Evolutionary conservation across 2,797 vertebrate genomes (phyloP).

Genomic region (Diceros bicornis): DNA sequence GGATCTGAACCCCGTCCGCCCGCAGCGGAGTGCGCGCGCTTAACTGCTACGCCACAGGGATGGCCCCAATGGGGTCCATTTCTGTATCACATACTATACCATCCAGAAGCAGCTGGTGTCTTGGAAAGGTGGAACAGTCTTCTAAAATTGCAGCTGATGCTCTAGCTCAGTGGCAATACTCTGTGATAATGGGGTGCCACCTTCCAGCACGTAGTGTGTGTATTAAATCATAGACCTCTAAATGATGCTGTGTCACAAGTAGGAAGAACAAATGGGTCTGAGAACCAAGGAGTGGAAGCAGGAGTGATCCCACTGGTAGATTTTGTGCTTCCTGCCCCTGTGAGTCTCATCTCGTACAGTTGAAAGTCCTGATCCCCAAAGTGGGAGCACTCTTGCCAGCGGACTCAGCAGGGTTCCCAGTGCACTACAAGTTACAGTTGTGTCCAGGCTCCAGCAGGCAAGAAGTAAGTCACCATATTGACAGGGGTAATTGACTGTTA

Average conservation of each 20-base stretch:
- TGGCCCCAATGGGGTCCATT: neutral
- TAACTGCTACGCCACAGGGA: no score
- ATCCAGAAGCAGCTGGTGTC: neutral
- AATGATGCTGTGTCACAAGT: neutral
- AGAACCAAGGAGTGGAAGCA: neutral
- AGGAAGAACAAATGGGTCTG: constrained; percentile 19
- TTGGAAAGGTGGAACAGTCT: neutral
- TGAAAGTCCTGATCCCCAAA: neutral
- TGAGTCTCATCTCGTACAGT: neutral
- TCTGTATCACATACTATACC: neutral
- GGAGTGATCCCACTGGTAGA: neutral
- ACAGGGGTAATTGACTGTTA: neutral
- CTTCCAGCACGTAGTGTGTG: neutral
- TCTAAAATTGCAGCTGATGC: neutral
- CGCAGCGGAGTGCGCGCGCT: no score
- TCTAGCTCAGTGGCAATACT: neutral
- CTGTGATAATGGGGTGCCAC: neutral
- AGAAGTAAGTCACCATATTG: neutral
- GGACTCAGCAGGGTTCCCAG: neutral
- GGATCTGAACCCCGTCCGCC: no score
- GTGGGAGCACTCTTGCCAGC: neutral
- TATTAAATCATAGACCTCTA: neutral
- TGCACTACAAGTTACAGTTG: neutral
- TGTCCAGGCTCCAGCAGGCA: neutral
- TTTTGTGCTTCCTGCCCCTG: neutral